Evolutionary conservation across 2,113 vertebrate species (phyloP).

Genomic region (Glaucidium brasilianum): DNA sequence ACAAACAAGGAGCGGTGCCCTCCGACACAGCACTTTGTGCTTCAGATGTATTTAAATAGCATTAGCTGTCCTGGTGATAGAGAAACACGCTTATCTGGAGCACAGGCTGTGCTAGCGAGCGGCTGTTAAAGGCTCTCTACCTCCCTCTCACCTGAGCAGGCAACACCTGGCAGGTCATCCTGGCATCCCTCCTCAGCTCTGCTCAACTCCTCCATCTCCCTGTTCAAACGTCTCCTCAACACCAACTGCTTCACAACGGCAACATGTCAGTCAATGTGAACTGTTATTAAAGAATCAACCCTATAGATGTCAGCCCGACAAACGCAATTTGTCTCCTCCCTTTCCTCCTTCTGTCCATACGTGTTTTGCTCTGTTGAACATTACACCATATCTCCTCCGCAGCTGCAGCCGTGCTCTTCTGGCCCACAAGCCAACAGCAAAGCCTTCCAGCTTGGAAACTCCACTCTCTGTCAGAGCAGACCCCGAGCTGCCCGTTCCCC

Average conservation of each 20-base stretch:
- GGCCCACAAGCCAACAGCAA: neutral
- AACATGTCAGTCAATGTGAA: neutral
- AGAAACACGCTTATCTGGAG: neutral
- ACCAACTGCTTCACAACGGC: neutral
- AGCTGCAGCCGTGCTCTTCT: neutral
- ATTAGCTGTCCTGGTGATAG: neutral
- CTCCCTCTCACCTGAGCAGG: neutral
- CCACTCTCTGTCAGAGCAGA: too few species aligned
- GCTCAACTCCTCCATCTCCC: neutral
- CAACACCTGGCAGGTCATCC: neutral
- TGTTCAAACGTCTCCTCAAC: neutral
- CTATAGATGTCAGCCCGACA: neutral
- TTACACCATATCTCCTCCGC: neutral
- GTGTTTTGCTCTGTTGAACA: neutral
- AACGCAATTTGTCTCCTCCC: neutral
- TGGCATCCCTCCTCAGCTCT: neutral
- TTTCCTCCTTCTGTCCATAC: neutral
- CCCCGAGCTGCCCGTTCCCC: fast-evolving
- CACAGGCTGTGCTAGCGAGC: fast-evolving
- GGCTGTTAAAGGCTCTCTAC: neutral
- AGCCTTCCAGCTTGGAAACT: neutral
- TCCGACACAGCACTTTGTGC: neutral
- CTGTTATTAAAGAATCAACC: neutral
- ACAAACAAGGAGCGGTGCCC: neutral
- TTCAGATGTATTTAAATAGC: neutral